A percentile compares a stretch with the other conserved stretches of the same genome.
phyloP scores from a whole-genome alignment of 2,888 invertebrate genomes.

The Pogonocherus hispidulus region DNA sequence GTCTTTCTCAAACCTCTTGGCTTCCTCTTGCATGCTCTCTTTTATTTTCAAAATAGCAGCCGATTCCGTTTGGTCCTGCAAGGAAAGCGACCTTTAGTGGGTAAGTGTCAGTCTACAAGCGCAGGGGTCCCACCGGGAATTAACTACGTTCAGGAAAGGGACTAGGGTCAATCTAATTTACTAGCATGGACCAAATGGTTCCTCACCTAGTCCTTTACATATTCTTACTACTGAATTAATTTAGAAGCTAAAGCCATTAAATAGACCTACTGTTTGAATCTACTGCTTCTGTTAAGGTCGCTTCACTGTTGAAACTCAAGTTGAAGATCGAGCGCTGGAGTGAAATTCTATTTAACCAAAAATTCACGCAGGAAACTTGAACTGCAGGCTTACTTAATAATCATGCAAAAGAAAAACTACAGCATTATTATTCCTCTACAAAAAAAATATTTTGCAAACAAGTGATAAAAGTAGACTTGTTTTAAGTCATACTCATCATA shows the following conservation, averaged over 20 bases:
- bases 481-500: no score
- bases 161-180: slow-evolving; percentile 16
- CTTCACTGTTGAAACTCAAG: slow-evolving; percentile 15
- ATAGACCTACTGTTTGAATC: slow-evolving; percentile 4
- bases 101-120: slow-evolving; percentile 69
- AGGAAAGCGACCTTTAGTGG: slow-evolving; percentile 71
- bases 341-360: not conserved
- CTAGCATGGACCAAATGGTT: slow-evolving; percentile 15
- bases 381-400: no score
- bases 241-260: slow-evolving; percentile 7
- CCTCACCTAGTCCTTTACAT: not conserved
- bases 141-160: slow-evolving; percentile 31
- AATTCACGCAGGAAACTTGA: no score
- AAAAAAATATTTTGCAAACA: no score
- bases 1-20: slow-evolving; percentile 98
- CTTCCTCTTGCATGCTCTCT: slow-evolving; percentile 99
- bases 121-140: slow-evolving; percentile 55
- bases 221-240: not conserved
- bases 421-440: no score
- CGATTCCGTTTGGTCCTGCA: slow-evolving; percentile 93
- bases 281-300: slow-evolving; percentile 20
- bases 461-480: no score
- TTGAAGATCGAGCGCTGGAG: not conserved
- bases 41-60: slow-evolving; percentile 99
- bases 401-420: not conserved